Evolutionary conservation across 2,888 invertebrate genomes (phyloP).

Genomic region (Abrostola triplasia): DNA sequence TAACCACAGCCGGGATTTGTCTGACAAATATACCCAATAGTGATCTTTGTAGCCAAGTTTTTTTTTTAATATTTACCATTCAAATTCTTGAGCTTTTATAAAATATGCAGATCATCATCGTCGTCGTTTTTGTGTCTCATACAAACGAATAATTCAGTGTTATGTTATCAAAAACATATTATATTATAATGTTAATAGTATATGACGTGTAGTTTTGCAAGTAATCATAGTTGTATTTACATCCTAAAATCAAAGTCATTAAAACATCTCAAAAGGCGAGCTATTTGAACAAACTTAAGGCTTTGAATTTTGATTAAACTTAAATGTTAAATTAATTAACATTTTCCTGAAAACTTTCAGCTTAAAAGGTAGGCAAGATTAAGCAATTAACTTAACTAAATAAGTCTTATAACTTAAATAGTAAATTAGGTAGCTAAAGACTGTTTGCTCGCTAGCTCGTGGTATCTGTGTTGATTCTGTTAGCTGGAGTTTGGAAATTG

Average conservation of each 20-base stretch:
- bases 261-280: constrained; percentile 28
- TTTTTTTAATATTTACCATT: too few relatives aligned
- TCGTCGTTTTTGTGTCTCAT: too few relatives aligned
- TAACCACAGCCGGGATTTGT: too few relatives aligned
- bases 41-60: too few relatives aligned
- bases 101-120: too few relatives aligned
- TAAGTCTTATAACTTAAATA: constrained; percentile 32
- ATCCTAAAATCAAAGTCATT: constrained; percentile 26
- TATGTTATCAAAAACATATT: too few relatives aligned
- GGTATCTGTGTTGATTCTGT: constrained; percentile 28
- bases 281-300: constrained; percentile 28
- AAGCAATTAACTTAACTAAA: constrained; percentile 42
- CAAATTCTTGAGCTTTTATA: too few relatives aligned
- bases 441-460: constrained; percentile 14
- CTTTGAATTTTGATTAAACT: constrained; percentile 37
- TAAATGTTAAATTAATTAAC: constrained; percentile 39
- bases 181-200: too few relatives aligned
- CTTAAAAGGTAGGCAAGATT: constrained; percentile 36
- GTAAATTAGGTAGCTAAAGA: constrained; percentile 21
- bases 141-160: too few relatives aligned
- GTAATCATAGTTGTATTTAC: constrained; percentile 2
- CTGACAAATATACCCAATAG: too few relatives aligned
- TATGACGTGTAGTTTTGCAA: not conserved
- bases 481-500: constrained; percentile 31
- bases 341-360: constrained; percentile 25